These are phyloP conservation scores for Tridacna crocea DNA, from an alignment of 2,888 invertebrate species.

Conservation along the genomic window DNA sequence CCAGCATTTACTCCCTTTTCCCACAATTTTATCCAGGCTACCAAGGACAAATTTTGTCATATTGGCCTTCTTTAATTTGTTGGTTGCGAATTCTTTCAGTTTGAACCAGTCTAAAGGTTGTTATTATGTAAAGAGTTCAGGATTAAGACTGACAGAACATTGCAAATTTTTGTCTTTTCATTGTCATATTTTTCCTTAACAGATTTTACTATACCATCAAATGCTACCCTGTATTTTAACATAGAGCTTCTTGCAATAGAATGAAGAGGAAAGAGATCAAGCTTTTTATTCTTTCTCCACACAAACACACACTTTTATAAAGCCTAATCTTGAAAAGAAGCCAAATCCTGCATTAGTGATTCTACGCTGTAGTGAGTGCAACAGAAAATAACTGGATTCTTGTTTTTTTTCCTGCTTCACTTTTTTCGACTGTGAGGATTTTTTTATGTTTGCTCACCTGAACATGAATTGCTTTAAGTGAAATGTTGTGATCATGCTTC, in stretches of 20 bases:
- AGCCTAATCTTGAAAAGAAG: not conserved
- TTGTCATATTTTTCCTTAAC: constrained; percentile 74
- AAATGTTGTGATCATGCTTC: too few relatives aligned
- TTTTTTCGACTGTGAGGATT: not conserved
- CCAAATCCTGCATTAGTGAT: not conserved
- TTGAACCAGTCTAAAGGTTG: not conserved
- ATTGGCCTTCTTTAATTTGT: not conserved
- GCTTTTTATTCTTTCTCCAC: not conserved
- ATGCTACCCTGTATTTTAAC: constrained; percentile 97
- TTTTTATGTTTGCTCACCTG: not conserved
- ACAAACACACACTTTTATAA: not conserved
- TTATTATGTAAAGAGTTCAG: not conserved
- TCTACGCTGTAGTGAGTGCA: not conserved
- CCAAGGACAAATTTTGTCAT: not conserved
- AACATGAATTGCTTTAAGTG: not conserved
- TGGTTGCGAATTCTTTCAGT: not conserved
- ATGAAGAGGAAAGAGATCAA: constrained; percentile 36
- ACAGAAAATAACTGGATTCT: not conserved
- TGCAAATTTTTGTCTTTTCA: not conserved
- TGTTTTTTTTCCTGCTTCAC: not conserved
- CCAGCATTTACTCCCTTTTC: not conserved
- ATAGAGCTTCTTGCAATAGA: constrained; percentile 95
- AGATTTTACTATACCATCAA: constrained; percentile 91
- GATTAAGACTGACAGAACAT: not conserved
- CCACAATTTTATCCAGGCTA: not conserved